Percentiles rank a stretch among this genome's conserved stretches.
Conservation (phyloP, 2,797 vertebrate genomes). For the Prionace glauca region DNA sequence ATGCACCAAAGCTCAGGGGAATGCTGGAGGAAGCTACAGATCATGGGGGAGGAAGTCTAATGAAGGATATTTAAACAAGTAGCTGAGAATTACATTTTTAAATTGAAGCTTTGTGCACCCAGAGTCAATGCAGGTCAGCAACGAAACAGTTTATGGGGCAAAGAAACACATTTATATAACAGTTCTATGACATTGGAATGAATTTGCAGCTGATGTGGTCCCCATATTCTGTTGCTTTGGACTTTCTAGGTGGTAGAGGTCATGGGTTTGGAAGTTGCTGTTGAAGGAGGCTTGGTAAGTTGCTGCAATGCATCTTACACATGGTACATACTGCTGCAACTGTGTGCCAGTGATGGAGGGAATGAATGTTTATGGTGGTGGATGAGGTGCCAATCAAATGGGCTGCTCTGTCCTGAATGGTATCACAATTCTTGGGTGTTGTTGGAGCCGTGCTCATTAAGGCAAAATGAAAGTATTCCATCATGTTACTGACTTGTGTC, state of each 20-base stretch:
- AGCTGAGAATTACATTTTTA: not conserved
- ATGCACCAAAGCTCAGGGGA: not conserved
- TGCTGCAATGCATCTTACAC: not conserved
- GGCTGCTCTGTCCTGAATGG: too few species aligned
- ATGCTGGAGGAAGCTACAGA: not conserved
- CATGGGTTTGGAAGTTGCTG: not conserved
- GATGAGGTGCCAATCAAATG: too few species aligned
- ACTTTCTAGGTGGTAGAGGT: not conserved
- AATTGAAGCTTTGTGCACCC: not conserved
- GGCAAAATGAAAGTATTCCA: too few species aligned
- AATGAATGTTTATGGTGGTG: too few species aligned
- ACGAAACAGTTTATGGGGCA: not conserved
- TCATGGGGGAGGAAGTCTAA: not conserved
- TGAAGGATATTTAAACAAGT: not conserved
- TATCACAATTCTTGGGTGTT: too few species aligned
- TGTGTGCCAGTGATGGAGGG: too few species aligned
- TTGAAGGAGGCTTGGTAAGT: not conserved
- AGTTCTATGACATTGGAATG: not conserved
- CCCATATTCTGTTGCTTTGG: not conserved
- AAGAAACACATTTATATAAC: not conserved
- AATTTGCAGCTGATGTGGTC: not conserved
- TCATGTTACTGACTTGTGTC: too few species aligned
- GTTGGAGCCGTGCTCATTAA: too few species aligned
- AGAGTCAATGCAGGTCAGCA: not conserved
- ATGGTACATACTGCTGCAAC: too few species aligned